phyloP scores from a whole-genome alignment of 2,113 vertebrate genomes.

The Verasper variegatus region DNA sequence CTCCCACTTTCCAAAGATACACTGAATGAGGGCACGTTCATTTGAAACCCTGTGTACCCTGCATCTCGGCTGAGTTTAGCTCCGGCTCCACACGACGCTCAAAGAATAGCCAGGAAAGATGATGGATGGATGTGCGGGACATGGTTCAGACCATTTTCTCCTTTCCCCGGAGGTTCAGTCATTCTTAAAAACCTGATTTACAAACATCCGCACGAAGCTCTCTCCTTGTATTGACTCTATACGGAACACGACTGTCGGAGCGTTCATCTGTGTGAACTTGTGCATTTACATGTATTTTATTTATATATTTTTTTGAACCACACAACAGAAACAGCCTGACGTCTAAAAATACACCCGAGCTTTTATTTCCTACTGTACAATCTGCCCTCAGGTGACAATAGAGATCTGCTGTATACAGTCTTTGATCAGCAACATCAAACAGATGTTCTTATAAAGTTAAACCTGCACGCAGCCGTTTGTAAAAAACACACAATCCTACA shows the following conservation, averaged over 20 bases:
- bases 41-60: too few species aligned
- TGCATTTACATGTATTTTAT: not conserved
- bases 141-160: too few species aligned
- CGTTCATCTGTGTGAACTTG: not conserved
- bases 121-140: too few species aligned
- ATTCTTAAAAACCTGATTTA: too few species aligned
- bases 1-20: too few species aligned
- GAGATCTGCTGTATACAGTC: not conserved
- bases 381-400: not conserved
- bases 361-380: not conserved
- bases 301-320: not conserved
- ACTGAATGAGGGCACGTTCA: too few species aligned
- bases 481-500: not conserved
- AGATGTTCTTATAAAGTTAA: not conserved
- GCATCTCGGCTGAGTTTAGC: too few species aligned
- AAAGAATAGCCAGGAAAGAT: too few species aligned
- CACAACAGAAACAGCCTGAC: not conserved
- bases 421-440: constrained; percentile 26
- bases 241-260: not conserved
- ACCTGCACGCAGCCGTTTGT: not conserved
- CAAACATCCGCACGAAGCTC: too few species aligned
- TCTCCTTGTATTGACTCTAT: not conserved
- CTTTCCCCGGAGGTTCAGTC: too few species aligned
- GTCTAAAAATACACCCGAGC: constrained; percentile 7
- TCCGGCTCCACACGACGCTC: too few species aligned